Evolutionary conservation across 2,888 invertebrate species (phyloP), one percentile per base, ranked within the genome.

Genomic region (Priocnemis perturbator): DNA sequence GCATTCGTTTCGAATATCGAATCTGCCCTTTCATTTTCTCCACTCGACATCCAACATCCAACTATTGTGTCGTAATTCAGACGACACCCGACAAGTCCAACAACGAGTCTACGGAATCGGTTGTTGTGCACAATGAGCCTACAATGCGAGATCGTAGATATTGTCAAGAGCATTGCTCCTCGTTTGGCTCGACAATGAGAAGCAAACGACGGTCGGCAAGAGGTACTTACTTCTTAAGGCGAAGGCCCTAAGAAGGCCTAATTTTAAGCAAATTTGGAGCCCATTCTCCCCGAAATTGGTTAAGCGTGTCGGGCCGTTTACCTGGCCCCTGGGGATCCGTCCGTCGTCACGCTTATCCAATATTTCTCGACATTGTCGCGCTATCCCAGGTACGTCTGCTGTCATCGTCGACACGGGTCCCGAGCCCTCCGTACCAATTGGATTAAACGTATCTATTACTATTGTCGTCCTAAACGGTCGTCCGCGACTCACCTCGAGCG

Each of bases 391-490:
- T 68, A 71, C 53, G 53, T 50, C 19, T 50, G 50, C 20, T 63
- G 58, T 73, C 77, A 79, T 81, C 81, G 81, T 83, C 56, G 70
- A 66, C 69, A 66, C 62, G 69, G 30, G 66, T 64, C 50, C 37
- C 64, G 71, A 64, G 64, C 47, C 71, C 73, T 73, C 76, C 74
- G 68, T 64, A 81, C 81, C 87, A 88, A 89, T 89, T 89, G 88
- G 87, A 89, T 89, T 88, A 88, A 86, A 88, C 75, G 83, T 88
- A 88, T 89, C 87, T 80, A 88, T 88, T 89, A 89, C 88, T 76
- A 85, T 87, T 85, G 87, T 86, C 71, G 64, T 64, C 63, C 70
- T 73, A 64, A 74, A 73, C 67, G 67, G 56, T 60, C 59, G 55
- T 26, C 60, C 37, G 45, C 69, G 61, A 74, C 45, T 64, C 68